Evolutionary conservation across 1,140 invertebrate genomes (phyloP).

Genomic region (Pseudomyrmex gracilis): DNA sequence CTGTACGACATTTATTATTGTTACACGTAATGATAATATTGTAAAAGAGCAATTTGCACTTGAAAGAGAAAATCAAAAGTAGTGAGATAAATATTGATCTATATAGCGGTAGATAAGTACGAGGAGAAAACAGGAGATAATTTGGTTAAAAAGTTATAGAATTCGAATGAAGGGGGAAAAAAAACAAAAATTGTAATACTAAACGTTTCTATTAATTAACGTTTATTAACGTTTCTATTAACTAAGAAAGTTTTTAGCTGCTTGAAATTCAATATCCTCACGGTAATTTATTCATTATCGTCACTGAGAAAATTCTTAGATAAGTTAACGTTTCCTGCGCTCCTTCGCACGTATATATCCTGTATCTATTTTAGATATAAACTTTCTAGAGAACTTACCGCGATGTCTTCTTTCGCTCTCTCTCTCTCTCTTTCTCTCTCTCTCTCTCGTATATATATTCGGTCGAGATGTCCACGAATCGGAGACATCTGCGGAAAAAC

Average conservation of each 20-base stretch:
- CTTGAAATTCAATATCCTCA: neutral
- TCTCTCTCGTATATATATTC: neutral
- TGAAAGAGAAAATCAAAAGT: constrained; percentile 46
- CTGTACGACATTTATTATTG: neutral
- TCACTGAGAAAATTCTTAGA: neutral
- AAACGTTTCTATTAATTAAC: too few species aligned
- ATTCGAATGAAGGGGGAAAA: too few species aligned
- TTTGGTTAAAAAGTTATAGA: constrained; percentile 14
- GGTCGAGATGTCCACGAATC: constrained; percentile 53
- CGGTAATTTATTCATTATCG: neutral
- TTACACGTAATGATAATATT: neutral
- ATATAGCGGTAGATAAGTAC: neutral
- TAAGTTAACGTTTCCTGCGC: neutral
- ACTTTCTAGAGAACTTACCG: constrained; percentile 1
- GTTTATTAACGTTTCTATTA: neutral
- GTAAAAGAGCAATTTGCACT: neutral
- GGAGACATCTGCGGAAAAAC: neutral
- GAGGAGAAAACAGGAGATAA: neutral
- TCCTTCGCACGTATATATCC: neutral
- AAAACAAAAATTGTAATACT: too few species aligned
- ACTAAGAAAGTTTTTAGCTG: neutral
- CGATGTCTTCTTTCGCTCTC: neutral
- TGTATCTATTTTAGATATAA: constrained; percentile 19
- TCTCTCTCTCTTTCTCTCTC: neutral
- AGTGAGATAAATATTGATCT: neutral